Evolutionary conservation across 2,888 invertebrate species (phyloP).

Genomic region (Schizotus pectinicornis): DNA sequence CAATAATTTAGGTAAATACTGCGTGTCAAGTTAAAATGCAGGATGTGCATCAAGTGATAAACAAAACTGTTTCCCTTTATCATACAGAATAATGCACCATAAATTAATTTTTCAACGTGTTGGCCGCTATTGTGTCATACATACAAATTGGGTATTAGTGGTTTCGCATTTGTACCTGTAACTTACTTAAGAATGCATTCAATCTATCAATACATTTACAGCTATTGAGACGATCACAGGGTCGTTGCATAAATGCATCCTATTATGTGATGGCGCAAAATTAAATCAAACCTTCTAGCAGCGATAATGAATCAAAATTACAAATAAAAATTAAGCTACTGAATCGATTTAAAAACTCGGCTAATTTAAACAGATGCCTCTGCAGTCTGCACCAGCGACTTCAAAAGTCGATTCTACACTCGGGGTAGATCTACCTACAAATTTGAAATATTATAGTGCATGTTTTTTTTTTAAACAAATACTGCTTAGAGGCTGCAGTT

Average conservation of each 20-base stretch:
- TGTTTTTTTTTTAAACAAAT: too few species aligned
- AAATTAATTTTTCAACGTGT: conserved; percentile 40
- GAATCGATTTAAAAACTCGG: too few species aligned
- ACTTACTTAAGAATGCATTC: conserved; percentile 27
- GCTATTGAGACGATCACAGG: conserved; percentile 16
- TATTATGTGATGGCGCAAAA: not conserved
- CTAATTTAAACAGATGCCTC: too few species aligned
- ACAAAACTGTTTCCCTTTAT: conserved; percentile 36
- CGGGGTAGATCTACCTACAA: too few species aligned
- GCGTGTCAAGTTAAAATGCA: conserved; percentile 18
- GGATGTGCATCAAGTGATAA: conserved; percentile 31
- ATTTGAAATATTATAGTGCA: too few species aligned
- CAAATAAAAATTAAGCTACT: too few species aligned
- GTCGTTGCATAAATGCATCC: conserved; percentile 16
- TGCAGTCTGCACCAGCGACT: too few species aligned
- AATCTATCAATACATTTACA: conserved; percentile 17
- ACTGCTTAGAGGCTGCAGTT: too few species aligned
- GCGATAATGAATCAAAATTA: too few species aligned
- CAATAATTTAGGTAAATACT: not conserved
- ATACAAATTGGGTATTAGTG: conserved; percentile 39
- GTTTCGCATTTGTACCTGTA: conserved; percentile 18
- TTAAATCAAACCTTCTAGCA: too few species aligned
- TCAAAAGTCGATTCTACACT: too few species aligned
- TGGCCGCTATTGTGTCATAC: conserved; percentile 38
- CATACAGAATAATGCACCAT: conserved; percentile 35